These are phyloP conservation scores for Dicentrarchus labrax DNA, from an alignment of 2,113 vertebrate species.

Conservation along the genomic window DNA sequence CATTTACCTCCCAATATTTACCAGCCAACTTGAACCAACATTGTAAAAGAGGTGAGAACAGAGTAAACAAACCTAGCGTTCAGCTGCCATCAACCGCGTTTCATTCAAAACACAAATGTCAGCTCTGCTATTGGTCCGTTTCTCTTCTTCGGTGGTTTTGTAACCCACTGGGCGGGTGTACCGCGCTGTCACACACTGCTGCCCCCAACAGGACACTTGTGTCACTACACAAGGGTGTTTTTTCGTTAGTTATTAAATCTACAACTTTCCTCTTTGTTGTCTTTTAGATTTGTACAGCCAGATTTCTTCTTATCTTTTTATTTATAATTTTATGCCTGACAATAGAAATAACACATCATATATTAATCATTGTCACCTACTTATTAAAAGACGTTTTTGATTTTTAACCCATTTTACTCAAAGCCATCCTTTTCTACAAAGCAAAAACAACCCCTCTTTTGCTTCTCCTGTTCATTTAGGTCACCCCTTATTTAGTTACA, in stretches of 20 bases:
- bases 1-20: constrained; percentile 39
- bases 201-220: constrained; percentile 11
- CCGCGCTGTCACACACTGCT: rapidly evolving
- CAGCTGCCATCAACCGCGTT: constrained; percentile 66
- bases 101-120: constrained; percentile 74
- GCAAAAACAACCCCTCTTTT: background rate
- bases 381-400: background rate
- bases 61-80: constrained; percentile 16
- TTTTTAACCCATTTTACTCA: background rate
- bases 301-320: too few species aligned
- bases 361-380: background rate
- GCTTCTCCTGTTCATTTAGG: background rate
- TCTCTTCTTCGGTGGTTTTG: constrained; percentile 55
- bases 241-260: background rate
- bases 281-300: background rate
- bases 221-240: background rate
- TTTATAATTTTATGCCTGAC: background rate
- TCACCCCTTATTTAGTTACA: background rate
- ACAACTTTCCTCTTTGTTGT: background rate
- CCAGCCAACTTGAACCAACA: background rate
- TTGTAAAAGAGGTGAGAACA: background rate
- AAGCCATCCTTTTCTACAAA: background rate
- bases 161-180: background rate
- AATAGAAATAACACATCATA: background rate
- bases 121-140: constrained; percentile 66